A percentile compares a stretch with the other conserved stretches of the same genome.
Conservation (phyloP, 1,140 invertebrate genomes). For the Camponotus vicinus region DNA sequence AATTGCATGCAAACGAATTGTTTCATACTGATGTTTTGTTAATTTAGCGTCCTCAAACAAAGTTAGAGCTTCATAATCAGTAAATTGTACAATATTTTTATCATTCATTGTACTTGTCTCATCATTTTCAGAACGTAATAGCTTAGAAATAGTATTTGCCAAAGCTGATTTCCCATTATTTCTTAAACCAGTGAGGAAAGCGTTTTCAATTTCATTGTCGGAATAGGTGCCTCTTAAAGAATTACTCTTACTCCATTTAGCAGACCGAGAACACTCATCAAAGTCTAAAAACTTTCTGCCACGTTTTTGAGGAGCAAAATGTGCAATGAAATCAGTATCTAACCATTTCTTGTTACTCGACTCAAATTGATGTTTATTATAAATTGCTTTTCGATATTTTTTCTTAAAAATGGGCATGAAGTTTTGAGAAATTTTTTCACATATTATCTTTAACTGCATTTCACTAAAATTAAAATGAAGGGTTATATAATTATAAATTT, state of each 20-base stretch:
- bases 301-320: background rate
- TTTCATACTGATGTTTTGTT: constrained; percentile 3
- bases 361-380: constrained; percentile 1
- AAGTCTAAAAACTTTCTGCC: constrained; percentile 3
- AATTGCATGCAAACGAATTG: background rate
- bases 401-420: background rate
- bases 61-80: background rate
- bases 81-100: constrained; percentile 9
- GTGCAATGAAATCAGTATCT: background rate
- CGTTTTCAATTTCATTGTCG: constrained; percentile 4
- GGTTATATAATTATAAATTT: constrained; percentile 6
- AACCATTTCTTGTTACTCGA: background rate
- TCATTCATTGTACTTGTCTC: background rate
- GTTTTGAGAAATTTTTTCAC: background rate
- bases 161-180: background rate
- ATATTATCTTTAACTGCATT: background rate
- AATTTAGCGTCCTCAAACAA: constrained; percentile 11
- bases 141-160: background rate
- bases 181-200: background rate
- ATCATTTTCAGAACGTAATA: background rate
- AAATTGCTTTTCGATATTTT: background rate
- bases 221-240: constrained; percentile 6
- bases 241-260: background rate
- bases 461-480: background rate
- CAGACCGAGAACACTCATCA: background rate